A percentile compares a stretch with the other conserved stretches of the same genome.
These are phyloP conservation scores for Bellardia pandia DNA, from an alignment of 2,888 invertebrate species.

Conservation along the genomic window DNA sequence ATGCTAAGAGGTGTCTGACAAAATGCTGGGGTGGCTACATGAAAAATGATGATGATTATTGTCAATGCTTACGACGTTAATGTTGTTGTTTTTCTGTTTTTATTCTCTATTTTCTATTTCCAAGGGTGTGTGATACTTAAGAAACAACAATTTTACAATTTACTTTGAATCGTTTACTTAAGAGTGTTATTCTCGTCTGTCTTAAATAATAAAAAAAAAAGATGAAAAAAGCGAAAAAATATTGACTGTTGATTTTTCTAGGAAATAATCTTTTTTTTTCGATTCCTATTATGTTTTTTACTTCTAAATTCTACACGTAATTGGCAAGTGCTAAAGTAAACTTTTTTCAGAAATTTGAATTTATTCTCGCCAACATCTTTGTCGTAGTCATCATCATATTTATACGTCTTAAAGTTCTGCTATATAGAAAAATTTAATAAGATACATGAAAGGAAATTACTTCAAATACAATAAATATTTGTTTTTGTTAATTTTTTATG, in stretches of 20 bases:
- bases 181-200: conserved; percentile 13
- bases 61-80: neutral
- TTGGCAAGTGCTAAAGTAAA: conserved; percentile 49
- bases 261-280: conserved; percentile 23
- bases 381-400: neutral
- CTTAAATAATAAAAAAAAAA: neutral
- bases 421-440: neutral
- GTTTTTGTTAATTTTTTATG: neutral
- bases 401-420: neutral
- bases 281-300: neutral
- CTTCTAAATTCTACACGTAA: conserved; percentile 12
- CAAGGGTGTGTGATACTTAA: conserved; percentile 15
- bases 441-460: conserved; percentile 17
- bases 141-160: conserved; percentile 28
- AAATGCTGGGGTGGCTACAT: conserved; percentile 13
- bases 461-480: conserved; percentile 19
- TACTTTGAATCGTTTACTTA: conserved; percentile 42
- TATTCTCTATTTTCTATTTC: neutral
- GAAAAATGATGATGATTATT: neutral
- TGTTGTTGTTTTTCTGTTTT: neutral
- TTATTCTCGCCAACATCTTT: neutral
- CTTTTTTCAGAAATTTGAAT: neutral
- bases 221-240: neutral
- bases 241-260: conserved; percentile 36
- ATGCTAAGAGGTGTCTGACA: conserved; percentile 4